These are phyloP conservation scores for Athalia circularis DNA, from an alignment of 2,888 invertebrate genomes.

Conservation along the genomic window DNA sequence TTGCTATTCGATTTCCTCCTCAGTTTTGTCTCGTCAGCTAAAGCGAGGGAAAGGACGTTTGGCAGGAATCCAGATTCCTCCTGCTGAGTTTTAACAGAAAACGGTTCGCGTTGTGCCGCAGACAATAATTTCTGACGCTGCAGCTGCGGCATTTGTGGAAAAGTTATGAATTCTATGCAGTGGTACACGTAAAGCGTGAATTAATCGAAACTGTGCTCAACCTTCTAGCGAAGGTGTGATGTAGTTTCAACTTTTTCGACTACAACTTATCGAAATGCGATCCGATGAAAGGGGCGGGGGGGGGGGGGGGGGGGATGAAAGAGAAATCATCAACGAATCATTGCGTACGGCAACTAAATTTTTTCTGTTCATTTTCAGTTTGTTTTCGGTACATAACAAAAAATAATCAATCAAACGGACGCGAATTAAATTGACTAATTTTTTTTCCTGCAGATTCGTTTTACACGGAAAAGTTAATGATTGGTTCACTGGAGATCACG, in stretches of 20 bases:
- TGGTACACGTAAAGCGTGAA: slow-evolving; percentile 8
- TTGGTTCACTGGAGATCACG: no score
- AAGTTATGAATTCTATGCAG: slow-evolving; percentile 23
- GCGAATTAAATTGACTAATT: no score
- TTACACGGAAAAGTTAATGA: no score
- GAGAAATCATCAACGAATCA: no score
- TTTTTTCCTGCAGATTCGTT: no score
- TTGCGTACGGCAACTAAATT: no score
- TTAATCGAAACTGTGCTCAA: slow-evolving; percentile 5
- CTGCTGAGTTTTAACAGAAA: slow-evolving; percentile 33
- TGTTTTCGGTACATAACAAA: no score
- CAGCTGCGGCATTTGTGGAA: slow-evolving; percentile 30
- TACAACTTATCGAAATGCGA: neutral
- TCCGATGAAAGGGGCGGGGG: neutral
- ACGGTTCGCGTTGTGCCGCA: slow-evolving; percentile 15
- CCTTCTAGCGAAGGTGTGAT: no score
- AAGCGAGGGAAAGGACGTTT: slow-evolving; percentile 22
- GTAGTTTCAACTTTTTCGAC: neutral
- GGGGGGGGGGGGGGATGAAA: no score
- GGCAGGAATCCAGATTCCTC: slow-evolving; percentile 26
- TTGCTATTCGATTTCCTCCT: neutral
- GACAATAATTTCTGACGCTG: slow-evolving; percentile 30
- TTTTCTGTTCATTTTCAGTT: no score
- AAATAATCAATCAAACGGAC: no score
- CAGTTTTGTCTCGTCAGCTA: neutral